Conservation (phyloP, 2,888 invertebrate species). For the Orgyia antiqua region DNA sequence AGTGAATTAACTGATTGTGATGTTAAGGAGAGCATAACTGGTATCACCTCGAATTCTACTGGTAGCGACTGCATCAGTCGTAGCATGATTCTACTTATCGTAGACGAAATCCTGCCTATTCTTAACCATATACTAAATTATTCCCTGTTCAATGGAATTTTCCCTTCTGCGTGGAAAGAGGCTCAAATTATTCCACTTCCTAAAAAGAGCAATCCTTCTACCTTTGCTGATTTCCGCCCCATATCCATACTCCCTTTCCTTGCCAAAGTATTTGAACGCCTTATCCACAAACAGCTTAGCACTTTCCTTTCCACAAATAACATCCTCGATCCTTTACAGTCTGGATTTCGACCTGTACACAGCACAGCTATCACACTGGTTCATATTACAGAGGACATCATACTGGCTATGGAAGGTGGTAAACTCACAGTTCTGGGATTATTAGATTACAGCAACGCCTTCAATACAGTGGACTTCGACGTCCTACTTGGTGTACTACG, state of each 20-base stretch:
- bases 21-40: neutral
- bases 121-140: neutral
- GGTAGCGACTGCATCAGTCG: neutral
- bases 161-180: neutral
- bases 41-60: neutral
- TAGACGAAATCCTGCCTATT: neutral
- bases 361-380: neutral
- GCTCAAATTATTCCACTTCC: neutral
- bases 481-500: neutral
- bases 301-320: neutral
- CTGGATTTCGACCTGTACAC: neutral
- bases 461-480: neutral
- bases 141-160: neutral
- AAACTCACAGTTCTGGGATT: neutral
- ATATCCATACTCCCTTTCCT: neutral
- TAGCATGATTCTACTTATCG: neutral
- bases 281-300: neutral
- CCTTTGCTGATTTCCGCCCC: neutral
- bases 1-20: neutral
- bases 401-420: neutral
- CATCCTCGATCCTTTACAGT: neutral
- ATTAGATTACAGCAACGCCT: constrained; percentile 1
- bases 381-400: neutral
- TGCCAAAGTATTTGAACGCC: neutral
- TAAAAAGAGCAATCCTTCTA: neutral